These are phyloP conservation scores for Hippolais icterina DNA, from an alignment of 2,113 vertebrate species.

Conservation along the genomic window DNA sequence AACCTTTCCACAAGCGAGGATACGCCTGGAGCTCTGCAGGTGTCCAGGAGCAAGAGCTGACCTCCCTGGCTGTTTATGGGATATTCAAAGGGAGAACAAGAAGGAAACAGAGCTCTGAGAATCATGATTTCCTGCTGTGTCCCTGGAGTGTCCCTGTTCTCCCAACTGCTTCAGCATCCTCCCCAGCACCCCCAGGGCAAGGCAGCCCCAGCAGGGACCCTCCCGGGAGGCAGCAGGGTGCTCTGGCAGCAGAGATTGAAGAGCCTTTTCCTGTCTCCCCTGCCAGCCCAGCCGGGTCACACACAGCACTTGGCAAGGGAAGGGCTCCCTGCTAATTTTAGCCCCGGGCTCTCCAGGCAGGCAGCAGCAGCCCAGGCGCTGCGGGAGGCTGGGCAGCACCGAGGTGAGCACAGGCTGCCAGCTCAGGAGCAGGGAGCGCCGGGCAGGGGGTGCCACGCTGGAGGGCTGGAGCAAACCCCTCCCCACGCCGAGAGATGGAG, in stretches of 20 bases:
- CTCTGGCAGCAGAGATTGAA: background rate
- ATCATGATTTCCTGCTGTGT: background rate
- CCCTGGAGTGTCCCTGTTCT: background rate
- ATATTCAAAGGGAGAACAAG: background rate
- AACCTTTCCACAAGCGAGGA: background rate
- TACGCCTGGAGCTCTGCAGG: background rate
- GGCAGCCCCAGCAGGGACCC: background rate
- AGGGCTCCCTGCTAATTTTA: slow-evolving; percentile 73
- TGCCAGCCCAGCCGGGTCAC: slow-evolving; percentile 8
- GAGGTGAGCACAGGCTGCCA: background rate
- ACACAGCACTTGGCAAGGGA: slow-evolving; percentile 56
- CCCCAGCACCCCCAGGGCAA: background rate
- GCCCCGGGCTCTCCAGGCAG: slow-evolving; percentile 65
- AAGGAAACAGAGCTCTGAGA: background rate
- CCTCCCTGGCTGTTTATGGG: background rate
- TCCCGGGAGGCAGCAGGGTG: background rate
- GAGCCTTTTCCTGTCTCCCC: background rate
- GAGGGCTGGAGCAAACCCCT: background rate
- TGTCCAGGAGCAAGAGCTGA: background rate
- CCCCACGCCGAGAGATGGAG: rapidly evolving
- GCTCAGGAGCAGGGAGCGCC: background rate
- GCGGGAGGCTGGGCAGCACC: slow-evolving; percentile 35
- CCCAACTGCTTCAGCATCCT: background rate
- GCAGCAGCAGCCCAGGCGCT: background rate
- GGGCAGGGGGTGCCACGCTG: background rate